Evolutionary conservation across 1,140 invertebrate species (phyloP), one percentile per base, ranked within the genome.

Genomic region (Drosophila auraria): DNA sequence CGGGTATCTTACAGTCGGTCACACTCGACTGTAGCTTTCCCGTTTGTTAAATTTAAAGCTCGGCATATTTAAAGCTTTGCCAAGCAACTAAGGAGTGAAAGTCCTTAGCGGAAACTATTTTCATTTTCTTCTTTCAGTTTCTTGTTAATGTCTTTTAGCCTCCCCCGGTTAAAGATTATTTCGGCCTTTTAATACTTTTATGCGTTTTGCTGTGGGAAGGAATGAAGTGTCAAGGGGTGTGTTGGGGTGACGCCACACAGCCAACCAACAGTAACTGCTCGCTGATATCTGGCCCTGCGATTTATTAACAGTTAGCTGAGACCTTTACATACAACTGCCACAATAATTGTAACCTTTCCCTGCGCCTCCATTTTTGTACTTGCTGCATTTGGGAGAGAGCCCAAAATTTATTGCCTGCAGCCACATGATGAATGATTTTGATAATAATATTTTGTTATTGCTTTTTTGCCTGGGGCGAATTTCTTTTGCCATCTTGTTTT

Each of bases 371-470:
- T 51, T 79, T 45, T 61, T 71, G 61, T 64, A 82, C 58, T 66
- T 83, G 80, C 73, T 80, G 70, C 80, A 74, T 75, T 87, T 87
- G 73, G 84, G 69, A 87, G 80, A 61, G 69, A 83, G 84, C 78
- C 81, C 62, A 79, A 87, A 91, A 91, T 91, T 87, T 91, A 91
- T 91, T 90, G 80, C 87, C 89, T 91, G 87, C 82, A 91, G 83
- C 87, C 75, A 87, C 87, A 91, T 91, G 87, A 91, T 91, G 87
- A 91, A 91, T 87, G 87, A 83, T 91, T 91, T 79, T 91, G 87
- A 91, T 91, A 91, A 86, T 91, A 87, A 91, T 90, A 90, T 90
- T 90, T 90, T 86, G 79, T 86, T 90, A 82, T 90, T 90, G 79
- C 86, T 86, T 90, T 69, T 89, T 82, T 82, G 70, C 82, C 62